These are phyloP conservation scores for Callinectes sapidus DNA, from an alignment of 2,888 invertebrate species.

Conservation along the genomic window DNA sequence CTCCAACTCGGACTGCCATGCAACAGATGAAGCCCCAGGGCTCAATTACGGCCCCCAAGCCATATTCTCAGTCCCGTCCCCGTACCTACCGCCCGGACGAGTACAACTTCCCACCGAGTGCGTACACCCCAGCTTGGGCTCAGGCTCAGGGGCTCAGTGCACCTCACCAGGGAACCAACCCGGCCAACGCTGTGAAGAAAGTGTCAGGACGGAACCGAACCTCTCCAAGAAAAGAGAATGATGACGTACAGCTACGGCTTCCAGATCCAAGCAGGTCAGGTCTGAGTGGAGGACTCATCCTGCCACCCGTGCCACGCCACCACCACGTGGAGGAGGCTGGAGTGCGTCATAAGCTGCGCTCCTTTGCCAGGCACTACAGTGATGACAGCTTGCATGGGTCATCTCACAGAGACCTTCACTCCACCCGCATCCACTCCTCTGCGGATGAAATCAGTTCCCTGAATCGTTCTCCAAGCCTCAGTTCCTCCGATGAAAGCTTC, in stretches of 20 bases:
- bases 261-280: slow-evolving; percentile 60
- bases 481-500: slow-evolving; percentile 90
- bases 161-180: slow-evolving; percentile 47
- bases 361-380: slow-evolving; percentile 81
- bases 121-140: slow-evolving; percentile 57
- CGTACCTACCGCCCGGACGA: slow-evolving; percentile 64
- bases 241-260: slow-evolving; percentile 47
- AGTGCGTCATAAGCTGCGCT: slow-evolving; percentile 72
- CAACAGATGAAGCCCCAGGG: slow-evolving; percentile 62
- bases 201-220: slow-evolving; percentile 56
- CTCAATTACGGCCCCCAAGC: slow-evolving; percentile 56
- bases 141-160: slow-evolving; percentile 54
- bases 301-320: slow-evolving; percentile 73
- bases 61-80: slow-evolving; percentile 61
- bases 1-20: slow-evolving; percentile 65
- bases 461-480: slow-evolving; percentile 88
- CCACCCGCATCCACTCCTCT: slow-evolving; percentile 80
- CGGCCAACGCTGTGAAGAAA: slow-evolving; percentile 39
- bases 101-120: slow-evolving; percentile 66
- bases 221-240: slow-evolving; percentile 59
- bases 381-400: slow-evolving; percentile 82
- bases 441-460: slow-evolving; percentile 89
- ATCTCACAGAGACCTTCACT: slow-evolving; percentile 69
- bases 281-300: slow-evolving; percentile 66
- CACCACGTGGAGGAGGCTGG: slow-evolving; percentile 73